These are phyloP conservation scores for Enhydra lutris DNA, from an alignment of 2,113 vertebrate genomes.

Conservation along the genomic window DNA sequence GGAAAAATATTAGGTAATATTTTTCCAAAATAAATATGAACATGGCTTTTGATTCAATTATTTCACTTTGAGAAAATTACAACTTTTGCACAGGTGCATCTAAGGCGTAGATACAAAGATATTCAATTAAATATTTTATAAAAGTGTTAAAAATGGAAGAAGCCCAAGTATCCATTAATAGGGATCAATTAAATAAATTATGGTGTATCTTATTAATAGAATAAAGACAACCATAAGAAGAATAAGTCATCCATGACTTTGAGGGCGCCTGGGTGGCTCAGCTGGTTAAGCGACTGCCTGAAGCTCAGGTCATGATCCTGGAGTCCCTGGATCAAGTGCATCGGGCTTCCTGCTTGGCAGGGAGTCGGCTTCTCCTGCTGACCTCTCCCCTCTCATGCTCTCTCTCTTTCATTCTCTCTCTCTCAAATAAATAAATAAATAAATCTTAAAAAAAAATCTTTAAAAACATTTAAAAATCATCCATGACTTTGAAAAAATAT, in stretches of 20 bases:
- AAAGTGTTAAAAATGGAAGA: neutral
- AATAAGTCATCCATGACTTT: neutral
- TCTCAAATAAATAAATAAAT: too few relatives aligned
- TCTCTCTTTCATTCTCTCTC: too few relatives aligned
- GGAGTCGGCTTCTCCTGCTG: too few relatives aligned
- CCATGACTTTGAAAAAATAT: neutral
- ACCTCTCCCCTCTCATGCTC: too few relatives aligned
- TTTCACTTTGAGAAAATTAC: neutral
- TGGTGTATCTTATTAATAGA: neutral
- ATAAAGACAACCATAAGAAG: neutral
- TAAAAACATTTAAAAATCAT: neutral
- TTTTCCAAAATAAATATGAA: neutral
- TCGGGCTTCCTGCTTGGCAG: too few relatives aligned
- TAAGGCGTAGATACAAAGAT: neutral
- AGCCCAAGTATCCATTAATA: neutral
- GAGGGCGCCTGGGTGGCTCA: too few relatives aligned
- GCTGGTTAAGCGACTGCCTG: too few relatives aligned
- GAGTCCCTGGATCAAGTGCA: too few relatives aligned
- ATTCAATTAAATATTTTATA: neutral
- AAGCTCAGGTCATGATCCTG: too few relatives aligned
- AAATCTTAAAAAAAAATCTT: too few relatives aligned
- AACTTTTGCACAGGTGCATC: neutral
- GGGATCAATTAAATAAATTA: neutral
- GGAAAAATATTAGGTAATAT: neutral
- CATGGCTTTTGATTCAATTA: neutral